These are phyloP conservation scores for Petroica traversi DNA, from an alignment of 2,113 vertebrate species.

Conservation along the genomic window DNA sequence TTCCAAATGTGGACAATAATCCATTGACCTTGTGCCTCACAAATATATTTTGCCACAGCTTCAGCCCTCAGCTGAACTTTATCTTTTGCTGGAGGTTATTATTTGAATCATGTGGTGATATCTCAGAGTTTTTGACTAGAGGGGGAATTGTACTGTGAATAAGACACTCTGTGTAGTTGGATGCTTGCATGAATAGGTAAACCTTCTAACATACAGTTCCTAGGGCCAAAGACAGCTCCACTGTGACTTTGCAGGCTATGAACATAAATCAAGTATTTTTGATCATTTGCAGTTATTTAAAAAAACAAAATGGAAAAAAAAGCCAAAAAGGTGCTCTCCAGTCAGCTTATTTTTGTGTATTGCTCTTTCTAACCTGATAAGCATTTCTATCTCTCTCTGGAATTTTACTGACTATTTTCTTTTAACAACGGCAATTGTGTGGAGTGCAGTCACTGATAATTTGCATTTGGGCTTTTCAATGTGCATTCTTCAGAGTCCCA, in stretches of 20 bases:
- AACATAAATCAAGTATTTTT: background rate
- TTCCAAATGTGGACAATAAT: background rate
- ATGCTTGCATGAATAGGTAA: background rate
- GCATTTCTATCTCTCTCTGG: background rate
- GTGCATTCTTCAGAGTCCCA: conserved; percentile 44
- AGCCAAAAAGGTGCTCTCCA: background rate
- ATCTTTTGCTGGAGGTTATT: background rate
- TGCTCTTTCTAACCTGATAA: background rate
- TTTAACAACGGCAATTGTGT: background rate
- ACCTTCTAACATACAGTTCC: background rate
- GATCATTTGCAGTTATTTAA: background rate
- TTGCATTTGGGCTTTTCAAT: background rate
- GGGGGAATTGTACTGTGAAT: background rate
- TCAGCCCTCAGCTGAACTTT: background rate
- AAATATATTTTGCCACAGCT: background rate
- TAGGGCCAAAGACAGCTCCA: background rate
- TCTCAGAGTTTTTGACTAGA: background rate
- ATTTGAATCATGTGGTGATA: background rate
- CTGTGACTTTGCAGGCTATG: background rate
- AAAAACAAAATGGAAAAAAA: background rate
- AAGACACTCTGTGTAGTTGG: background rate
- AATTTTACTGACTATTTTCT: background rate
- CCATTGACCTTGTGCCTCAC: background rate
- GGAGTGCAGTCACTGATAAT: background rate
- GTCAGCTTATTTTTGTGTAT: background rate